Conservation (phyloP, 2,888 invertebrate genomes). For the Campoplex capitator region DNA sequence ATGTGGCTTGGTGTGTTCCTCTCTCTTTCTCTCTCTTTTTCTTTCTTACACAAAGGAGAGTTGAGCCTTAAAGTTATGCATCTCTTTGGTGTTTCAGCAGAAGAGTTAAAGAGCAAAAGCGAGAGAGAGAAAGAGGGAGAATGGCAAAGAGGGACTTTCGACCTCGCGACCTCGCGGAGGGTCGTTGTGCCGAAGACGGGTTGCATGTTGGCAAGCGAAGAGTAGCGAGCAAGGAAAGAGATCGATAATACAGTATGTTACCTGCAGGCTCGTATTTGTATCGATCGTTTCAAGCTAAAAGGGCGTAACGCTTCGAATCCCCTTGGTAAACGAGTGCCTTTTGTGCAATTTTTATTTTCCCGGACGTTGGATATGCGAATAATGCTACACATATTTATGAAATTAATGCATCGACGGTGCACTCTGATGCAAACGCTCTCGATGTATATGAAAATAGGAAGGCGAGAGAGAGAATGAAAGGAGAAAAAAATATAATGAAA, state of each 20-base stretch:
- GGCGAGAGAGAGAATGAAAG: conserved; percentile 17
- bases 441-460: conserved; percentile 57
- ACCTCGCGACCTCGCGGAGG: conserved; percentile 71
- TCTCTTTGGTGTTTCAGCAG: conserved; percentile 40
- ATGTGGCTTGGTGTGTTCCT: conserved; percentile 1
- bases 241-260: conserved; percentile 68
- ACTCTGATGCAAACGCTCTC: conserved; percentile 70
- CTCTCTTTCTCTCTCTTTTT: neutral
- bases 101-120: conserved; percentile 9
- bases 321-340: neutral
- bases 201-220: conserved; percentile 74
- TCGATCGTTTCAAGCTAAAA: neutral
- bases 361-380: neutral
- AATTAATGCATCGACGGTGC: conserved; percentile 32
- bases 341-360: neutral
- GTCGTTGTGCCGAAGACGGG: conserved; percentile 77
- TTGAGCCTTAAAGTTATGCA: conserved; percentile 53
- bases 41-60: conserved; percentile 15
- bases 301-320: neutral
- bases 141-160: conserved; percentile 68
- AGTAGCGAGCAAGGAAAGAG: conserved; percentile 47
- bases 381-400: neutral
- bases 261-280: conserved; percentile 32
- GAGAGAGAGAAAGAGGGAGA: conserved; percentile 34
- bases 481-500: conserved; percentile 5